Evolutionary conservation across 2,797 vertebrate species (phyloP).

Genomic region (Cuculus canorus): DNA sequence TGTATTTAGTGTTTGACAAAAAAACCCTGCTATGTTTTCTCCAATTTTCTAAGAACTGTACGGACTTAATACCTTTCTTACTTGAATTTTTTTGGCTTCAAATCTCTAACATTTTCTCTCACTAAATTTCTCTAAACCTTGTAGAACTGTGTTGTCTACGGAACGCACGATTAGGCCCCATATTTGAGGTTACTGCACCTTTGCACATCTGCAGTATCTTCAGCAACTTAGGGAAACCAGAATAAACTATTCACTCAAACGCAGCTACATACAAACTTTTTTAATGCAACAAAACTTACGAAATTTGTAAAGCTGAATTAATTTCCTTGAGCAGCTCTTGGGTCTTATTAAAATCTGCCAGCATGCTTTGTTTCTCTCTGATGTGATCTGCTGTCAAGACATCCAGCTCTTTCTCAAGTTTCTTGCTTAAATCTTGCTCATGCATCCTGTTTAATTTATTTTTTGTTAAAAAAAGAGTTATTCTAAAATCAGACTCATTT

Average conservation of each 20-base stretch:
- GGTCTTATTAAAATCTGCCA: conserved; percentile 98
- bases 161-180: neutral
- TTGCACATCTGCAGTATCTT: neutral
- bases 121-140: neutral
- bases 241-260: conserved; percentile 49
- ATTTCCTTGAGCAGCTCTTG: conserved; percentile 98
- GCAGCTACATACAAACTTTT: conserved; percentile 55
- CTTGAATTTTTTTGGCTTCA: neutral
- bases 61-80: neutral
- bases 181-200: neutral
- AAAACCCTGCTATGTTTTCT: neutral
- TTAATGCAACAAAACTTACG: conserved; percentile 85
- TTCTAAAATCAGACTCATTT: conserved; percentile 69
- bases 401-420: conserved; percentile 90
- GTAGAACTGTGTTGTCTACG: neutral
- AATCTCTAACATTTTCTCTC: neutral
- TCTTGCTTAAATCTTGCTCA: conserved; percentile 96
- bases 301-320: conserved; percentile 96
- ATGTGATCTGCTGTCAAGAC: conserved; percentile 90
- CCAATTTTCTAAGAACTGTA: neutral
- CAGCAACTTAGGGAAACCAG: neutral
- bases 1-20: neutral
- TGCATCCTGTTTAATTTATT: conserved; percentile 89
- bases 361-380: conserved; percentile 96
- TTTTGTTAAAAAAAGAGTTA: conserved; percentile 80